Evolutionary conservation across 1,140 invertebrate species (phyloP).

Genomic region (Physella acuta): DNA sequence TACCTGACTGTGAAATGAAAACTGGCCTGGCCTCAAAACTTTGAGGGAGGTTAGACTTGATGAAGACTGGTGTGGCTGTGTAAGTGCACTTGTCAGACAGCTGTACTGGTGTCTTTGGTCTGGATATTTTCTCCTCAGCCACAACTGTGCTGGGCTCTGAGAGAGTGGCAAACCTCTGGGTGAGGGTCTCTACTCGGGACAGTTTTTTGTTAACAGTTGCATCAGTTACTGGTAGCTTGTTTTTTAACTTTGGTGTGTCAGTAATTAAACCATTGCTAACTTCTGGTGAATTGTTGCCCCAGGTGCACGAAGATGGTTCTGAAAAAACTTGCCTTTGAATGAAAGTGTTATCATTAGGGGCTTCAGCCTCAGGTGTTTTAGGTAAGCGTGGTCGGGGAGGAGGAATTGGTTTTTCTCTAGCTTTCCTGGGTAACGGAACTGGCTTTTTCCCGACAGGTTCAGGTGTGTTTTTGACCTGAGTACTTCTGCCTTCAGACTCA

Average conservation of each 20-base stretch:
- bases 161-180: background rate
- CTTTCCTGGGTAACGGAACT: conserved; percentile 12
- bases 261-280: too few relatives aligned
- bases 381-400: conserved; percentile 3
- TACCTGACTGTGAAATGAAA: background rate
- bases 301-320: too few relatives aligned
- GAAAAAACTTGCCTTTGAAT: background rate
- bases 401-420: conserved; percentile 13
- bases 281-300: too few relatives aligned
- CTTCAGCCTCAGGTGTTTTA: background rate
- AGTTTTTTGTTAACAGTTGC: background rate
- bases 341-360: background rate
- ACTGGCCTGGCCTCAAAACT: background rate
- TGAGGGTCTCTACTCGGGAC: background rate
- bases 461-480: background rate
- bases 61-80: conserved; percentile 17
- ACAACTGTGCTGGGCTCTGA: background rate
- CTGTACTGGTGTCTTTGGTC: background rate
- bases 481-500: background rate
- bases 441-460: background rate
- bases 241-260: background rate
- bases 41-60: background rate
- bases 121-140: background rate
- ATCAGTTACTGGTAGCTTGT: background rate
- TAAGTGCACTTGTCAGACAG: background rate